Evolutionary conservation across 2,797 vertebrate genomes (phyloP).

Genomic region (Tarsius wallacei): DNA sequence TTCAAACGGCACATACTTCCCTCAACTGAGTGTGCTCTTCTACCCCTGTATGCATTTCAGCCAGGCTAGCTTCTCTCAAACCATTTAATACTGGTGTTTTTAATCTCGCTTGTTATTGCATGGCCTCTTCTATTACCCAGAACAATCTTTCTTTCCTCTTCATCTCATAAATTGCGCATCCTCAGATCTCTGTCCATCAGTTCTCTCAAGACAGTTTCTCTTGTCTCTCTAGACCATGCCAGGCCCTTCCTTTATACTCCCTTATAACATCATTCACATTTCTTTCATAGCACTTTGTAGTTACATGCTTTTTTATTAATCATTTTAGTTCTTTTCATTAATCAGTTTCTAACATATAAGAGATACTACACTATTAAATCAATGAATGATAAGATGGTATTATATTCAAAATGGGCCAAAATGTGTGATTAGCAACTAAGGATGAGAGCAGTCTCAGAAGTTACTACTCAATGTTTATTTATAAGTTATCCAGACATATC

Average conservation of each 20-base stretch:
- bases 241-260: neutral
- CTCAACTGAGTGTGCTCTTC: rapidly evolving
- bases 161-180: rapidly evolving
- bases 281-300: neutral
- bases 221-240: neutral
- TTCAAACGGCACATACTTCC: neutral
- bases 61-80: rapidly evolving
- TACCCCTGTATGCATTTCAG: neutral
- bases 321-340: neutral
- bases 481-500: neutral
- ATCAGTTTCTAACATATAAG: neutral
- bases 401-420: neutral
- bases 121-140: rapidly evolving
- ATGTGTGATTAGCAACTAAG: neutral
- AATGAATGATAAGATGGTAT: neutral
- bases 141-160: neutral
- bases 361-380: neutral
- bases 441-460: neutral
- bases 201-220: neutral
- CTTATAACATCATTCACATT: too few species aligned
- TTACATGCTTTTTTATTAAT: neutral
- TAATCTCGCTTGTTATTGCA: neutral
- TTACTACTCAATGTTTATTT: neutral
- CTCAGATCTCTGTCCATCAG: neutral
- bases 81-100: neutral